phyloP scores from a whole-genome alignment of 1,140 invertebrate species.

The Formica exsecta region DNA sequence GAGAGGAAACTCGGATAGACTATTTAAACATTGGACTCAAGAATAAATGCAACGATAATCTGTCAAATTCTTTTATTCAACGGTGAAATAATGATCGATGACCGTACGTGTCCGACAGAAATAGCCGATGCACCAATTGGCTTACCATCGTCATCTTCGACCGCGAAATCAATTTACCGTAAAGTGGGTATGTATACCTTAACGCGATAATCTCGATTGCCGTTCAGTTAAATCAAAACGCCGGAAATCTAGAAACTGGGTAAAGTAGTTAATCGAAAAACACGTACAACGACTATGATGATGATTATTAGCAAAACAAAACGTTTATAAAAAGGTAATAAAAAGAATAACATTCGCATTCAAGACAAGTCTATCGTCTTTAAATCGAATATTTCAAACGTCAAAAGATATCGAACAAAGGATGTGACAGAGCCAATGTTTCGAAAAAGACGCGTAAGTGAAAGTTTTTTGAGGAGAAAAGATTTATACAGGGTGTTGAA shows the following conservation, averaged over 20 bases:
- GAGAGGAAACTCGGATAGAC: constrained; percentile 5
- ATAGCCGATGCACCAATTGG: constrained; percentile 32
- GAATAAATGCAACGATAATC: constrained; percentile 27
- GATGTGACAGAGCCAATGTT: neutral
- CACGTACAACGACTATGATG: neutral
- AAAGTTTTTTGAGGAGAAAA: too few relatives aligned
- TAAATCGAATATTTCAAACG: neutral
- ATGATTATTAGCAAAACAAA: neutral
- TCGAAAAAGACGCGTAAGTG: neutral
- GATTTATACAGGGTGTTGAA: too few relatives aligned
- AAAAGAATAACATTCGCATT: neutral
- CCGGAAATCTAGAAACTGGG: constrained; percentile 24
- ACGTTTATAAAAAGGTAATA: constrained; percentile 3
- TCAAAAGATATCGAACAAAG: neutral
- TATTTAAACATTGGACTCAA: neutral
- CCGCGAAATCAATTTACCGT: constrained; percentile 59
- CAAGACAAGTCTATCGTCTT: constrained; percentile 14
- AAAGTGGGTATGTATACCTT: constrained; percentile 54
- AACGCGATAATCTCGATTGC: constrained; percentile 55
- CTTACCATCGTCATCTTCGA: constrained; percentile 28
- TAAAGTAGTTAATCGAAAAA: constrained; percentile 2
- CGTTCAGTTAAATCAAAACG: constrained; percentile 22
- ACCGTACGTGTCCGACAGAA: constrained; percentile 47
- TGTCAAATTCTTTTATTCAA: constrained; percentile 22
- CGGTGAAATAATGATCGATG: constrained; percentile 38